Base-by-base conservation (phyloP, 2,113 vertebrate genomes). In the Carollia perspicillata region DNA sequence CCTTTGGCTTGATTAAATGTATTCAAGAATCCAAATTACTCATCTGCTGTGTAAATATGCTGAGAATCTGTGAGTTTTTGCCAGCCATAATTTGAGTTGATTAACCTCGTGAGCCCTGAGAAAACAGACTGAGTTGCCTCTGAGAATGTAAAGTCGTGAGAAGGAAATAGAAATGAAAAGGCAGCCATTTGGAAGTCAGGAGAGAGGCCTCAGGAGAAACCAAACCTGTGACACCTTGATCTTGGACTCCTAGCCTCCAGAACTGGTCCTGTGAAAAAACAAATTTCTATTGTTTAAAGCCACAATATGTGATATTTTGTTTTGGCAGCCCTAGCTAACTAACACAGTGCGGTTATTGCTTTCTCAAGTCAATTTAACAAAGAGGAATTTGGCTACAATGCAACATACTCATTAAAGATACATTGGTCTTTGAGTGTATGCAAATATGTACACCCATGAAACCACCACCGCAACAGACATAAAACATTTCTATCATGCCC, bases 31-130 rank as follows among this genome's bases (percentile, higher is more conserved):
- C 74, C 22, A 89, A 93, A 90, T 55, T 63, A 88, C 20, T 87
- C 74, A 87, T 74, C 18, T 91, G 17, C 74, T 74, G 13, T 79
- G 18, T 86, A 92, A 95, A 69, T 89, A 96, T 71, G 20, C 49
- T 92, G 23, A 92, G 14, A 80, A 86, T 95, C 30, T 35, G 14
- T 66, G 55, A 78, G 22, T 65, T 69, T 95, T 96, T 75, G n/a
- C 12, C 42, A 90, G 16, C 23, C 51, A 66, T 79, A 95, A 88
- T 93, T 86, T 90, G 65, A 95, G 18, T 77, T 94, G 51, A 96
- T 95, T 97, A 84, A 84, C 55, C 69, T 94, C 80, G n/a, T 80
- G 49, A 87, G 30, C 69, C 30, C 58, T 87, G 80, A 92, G 23
- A 42, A 95, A 87, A 90, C 26, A 90, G 78, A 53, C 16, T 87